Base-by-base conservation (phyloP, 1,140 invertebrate genomes). In the Sycophaga agraensis region DNA sequence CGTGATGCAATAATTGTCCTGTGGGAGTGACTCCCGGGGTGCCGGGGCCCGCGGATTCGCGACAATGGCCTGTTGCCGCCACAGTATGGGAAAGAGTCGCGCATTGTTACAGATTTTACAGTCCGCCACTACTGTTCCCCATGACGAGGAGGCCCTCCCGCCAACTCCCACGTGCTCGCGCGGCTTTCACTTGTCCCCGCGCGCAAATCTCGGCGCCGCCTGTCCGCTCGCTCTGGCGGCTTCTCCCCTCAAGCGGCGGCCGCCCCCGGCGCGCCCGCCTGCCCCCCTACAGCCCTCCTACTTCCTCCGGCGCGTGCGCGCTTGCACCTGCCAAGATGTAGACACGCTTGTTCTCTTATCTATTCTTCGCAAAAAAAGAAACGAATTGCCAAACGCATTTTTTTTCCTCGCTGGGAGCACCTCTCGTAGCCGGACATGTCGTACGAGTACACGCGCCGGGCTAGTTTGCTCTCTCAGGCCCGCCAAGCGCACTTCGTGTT, bases 31-130 rank as follows among this genome's bases (percentile, higher is more conserved):
- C 63, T 67, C 28, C 7, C 19, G 11, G 14, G 48, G 66, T 58
- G 63, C 66, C 60, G 8, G 11, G 9, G 16, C 26, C 16, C 7
- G 4, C 68, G 70, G 74, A 75, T 69, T 67, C 14, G 28, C 26
- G 11, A 54, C 42, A 59, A 64, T 53, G 24, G 49, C 22, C 28
- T 59, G 17, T 34, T 40, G 50, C 28, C 75, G 70, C 71, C 74
- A 77, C 67, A 73, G 63, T 72, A 74, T 76, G 75, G 74, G 74
- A 77, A 64, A 58, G 5, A 31, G 46, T 14, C 26, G 35, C 74
- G 71, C 70, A 77, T 76, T 77, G 75, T 77, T 76, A 77, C 73
- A 75, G 68, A 77, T 77, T 77, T 74, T 77, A 74, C 71, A 76
- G 70, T 72, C 66, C 68, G 35, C 42, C 42, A 66, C 69, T 68